Conservation (phyloP, 1,140 invertebrate genomes). For the Drosophila miranda region DNA sequence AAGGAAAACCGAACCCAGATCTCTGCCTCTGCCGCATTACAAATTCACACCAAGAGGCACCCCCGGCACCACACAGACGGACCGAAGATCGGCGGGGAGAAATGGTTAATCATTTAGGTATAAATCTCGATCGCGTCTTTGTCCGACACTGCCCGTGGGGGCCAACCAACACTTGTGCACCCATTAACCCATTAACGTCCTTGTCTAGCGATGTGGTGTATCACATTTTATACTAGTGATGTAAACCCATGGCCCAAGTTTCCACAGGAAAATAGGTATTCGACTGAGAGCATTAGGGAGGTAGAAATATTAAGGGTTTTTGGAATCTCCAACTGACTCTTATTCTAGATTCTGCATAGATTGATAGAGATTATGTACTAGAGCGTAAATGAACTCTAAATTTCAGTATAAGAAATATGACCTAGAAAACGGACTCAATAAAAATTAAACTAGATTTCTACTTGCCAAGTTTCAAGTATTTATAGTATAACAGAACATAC, state of each 20-base stretch:
- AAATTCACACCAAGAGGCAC: slow-evolving; percentile 80
- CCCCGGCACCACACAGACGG: slow-evolving; percentile 46
- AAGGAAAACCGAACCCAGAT: slow-evolving; percentile 34
- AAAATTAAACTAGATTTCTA: too few relatives aligned
- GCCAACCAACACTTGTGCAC: slow-evolving; percentile 6
- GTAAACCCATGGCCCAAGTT: slow-evolving; percentile 10
- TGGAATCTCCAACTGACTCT: too few relatives aligned
- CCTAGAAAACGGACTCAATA: too few relatives aligned
- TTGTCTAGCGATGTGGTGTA: slow-evolving; percentile 17
- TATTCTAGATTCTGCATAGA: too few relatives aligned
- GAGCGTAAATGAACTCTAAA: too few relatives aligned
- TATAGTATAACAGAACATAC: too few relatives aligned
- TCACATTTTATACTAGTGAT: slow-evolving; percentile 28
- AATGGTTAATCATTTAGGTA: slow-evolving; percentile 80
- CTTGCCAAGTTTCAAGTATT: too few relatives aligned
- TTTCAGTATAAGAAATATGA: too few relatives aligned
- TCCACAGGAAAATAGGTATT: neutral
- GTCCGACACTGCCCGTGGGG: slow-evolving; percentile 26
- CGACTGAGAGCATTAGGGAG: neutral
- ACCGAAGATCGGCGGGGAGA: slow-evolving; percentile 24
- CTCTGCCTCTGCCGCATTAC: slow-evolving; percentile 55
- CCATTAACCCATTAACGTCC: slow-evolving; percentile 46
- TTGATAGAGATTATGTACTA: too few relatives aligned
- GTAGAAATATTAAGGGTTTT: too few relatives aligned
- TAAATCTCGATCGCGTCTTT: slow-evolving; percentile 65